phyloP scores from a whole-genome alignment of 2,888 invertebrate genomes.

The Yponomeuta cagnagella region DNA sequence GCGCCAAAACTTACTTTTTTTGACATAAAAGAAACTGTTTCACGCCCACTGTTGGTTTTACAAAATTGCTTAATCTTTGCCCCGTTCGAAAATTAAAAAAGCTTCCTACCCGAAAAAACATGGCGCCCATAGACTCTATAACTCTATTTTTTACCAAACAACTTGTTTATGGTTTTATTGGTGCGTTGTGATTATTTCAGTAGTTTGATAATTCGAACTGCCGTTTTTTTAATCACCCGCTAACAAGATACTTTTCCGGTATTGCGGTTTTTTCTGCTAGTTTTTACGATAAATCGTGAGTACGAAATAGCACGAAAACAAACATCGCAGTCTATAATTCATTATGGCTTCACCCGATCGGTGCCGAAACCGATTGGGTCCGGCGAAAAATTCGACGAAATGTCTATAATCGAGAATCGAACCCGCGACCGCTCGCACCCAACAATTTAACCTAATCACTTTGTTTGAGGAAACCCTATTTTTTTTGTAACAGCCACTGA shows the following conservation, averaged over 20 bases:
- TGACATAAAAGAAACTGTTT: slow-evolving; percentile 26
- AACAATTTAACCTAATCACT: slow-evolving; percentile 62
- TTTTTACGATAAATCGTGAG: not conserved
- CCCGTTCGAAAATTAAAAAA: slow-evolving; percentile 24
- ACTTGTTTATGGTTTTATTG: slow-evolving; percentile 19
- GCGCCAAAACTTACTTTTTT: slow-evolving; percentile 24
- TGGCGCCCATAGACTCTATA: slow-evolving; percentile 33
- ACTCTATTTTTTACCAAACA: slow-evolving; percentile 9
- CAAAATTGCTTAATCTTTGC: slow-evolving; percentile 58
- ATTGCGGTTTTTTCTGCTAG: not conserved
- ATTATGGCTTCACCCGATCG: slow-evolving; percentile 48
- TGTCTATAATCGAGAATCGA: slow-evolving; percentile 66
- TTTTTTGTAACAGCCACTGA: not conserved
- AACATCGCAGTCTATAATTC: slow-evolving; percentile 50
- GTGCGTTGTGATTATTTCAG: slow-evolving; percentile 16
- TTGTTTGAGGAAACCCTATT: slow-evolving; percentile 41
- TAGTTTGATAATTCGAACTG: slow-evolving; percentile 7
- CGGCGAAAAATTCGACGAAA: slow-evolving; percentile 58
- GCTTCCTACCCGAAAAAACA: slow-evolving; percentile 41
- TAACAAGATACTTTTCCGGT: not conserved
- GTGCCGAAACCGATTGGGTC: slow-evolving; percentile 42
- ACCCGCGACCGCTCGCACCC: slow-evolving; percentile 43
- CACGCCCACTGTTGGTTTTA: slow-evolving; percentile 68
- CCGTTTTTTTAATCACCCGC: slow-evolving; percentile 1
- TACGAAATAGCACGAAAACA: slow-evolving; percentile 32